Percentiles rank a stretch among this genome's conserved stretches.
These are phyloP conservation scores for Pseudocheirus occidentalis DNA, from an alignment of 2,797 vertebrate genomes.

Conservation along the genomic window DNA sequence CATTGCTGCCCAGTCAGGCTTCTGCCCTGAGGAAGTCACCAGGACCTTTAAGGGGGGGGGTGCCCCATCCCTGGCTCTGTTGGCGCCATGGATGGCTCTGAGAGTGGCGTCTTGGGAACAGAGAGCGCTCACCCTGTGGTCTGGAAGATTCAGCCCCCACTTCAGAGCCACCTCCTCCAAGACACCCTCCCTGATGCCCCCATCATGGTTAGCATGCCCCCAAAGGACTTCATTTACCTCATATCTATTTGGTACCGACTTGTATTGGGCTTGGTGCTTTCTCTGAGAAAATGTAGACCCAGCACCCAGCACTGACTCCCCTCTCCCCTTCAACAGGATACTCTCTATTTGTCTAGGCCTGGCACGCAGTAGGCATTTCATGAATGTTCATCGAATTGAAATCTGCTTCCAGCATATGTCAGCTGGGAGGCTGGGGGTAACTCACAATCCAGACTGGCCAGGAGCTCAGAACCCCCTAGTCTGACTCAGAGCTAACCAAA, in stretches of 20 bases:
- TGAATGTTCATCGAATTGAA: not conserved
- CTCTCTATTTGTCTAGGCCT: not conserved
- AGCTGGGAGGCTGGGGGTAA: not conserved
- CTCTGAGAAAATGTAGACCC: not conserved
- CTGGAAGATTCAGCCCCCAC: not conserved
- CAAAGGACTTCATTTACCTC: not conserved
- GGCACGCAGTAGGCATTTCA: not conserved
- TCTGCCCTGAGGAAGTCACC: not conserved
- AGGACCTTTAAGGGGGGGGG: not conserved
- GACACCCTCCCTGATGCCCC: not conserved
- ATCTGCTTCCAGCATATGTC: not conserved
- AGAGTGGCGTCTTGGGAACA: rapidly evolving
- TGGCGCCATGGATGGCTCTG: not conserved
- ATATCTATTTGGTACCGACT: not conserved
- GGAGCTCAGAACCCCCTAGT: not conserved
- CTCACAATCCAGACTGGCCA: not conserved
- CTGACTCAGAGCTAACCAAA: not conserved
- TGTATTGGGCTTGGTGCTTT: not conserved
- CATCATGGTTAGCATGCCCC: not conserved
- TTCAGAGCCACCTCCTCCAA: not conserved
- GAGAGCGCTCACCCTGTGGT: not conserved
- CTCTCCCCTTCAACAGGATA: not conserved
- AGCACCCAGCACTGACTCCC: not conserved
- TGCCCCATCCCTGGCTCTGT: not conserved
- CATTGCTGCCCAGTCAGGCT: not conserved